Conservation (phyloP, 2,888 invertebrate species). For the Oscheius onirici region DNA sequence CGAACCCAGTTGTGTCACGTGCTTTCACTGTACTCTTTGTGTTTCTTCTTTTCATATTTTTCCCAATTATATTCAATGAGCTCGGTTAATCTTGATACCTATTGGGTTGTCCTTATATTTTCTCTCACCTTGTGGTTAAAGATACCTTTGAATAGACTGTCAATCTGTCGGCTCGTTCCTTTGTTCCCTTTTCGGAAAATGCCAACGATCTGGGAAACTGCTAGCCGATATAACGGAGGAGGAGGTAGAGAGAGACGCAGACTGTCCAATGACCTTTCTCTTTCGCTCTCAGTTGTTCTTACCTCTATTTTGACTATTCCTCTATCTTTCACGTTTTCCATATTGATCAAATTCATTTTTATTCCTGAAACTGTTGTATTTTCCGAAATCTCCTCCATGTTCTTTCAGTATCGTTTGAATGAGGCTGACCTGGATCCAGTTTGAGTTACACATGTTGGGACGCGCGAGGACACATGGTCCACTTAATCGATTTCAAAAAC, state of each 20-base stretch:
- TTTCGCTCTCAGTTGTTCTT: no score
- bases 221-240: background rate
- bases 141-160: background rate
- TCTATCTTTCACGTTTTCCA: no score
- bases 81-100: no score
- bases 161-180: background rate
- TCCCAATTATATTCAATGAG: no score
- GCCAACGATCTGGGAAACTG: background rate
- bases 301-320: no score
- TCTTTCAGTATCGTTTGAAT: background rate
- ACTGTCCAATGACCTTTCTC: background rate
- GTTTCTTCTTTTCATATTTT: no score
- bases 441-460: constrained; percentile 9
- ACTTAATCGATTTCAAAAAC: background rate
- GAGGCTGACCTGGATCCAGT: constrained; percentile 7
- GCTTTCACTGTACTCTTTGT: no score
- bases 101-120: no score
- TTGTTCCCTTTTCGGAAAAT: background rate
- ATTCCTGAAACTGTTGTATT: no score
- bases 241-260: constrained; percentile 3
- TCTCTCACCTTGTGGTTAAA: no score
- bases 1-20: no score
- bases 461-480: background rate
- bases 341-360: no score
- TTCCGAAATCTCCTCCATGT: background rate